Percentiles rank a stretch among this genome's conserved stretches.
Evolutionary conservation across 2,113 vertebrate species (phyloP).

Genomic region (Nematolebias whitei): DNA sequence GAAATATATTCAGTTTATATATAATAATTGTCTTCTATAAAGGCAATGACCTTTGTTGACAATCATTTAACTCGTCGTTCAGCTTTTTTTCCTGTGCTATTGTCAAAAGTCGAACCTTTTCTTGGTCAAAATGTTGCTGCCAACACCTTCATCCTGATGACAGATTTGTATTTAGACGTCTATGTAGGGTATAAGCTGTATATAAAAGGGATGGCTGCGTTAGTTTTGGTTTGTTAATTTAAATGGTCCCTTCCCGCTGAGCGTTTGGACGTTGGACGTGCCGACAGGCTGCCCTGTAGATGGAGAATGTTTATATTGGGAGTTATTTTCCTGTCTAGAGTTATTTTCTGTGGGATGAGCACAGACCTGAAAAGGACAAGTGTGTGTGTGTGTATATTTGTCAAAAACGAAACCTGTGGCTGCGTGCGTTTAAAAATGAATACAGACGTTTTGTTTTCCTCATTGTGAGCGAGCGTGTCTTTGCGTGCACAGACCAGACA

Average conservation of each 20-base stretch:
- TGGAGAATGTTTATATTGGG: constrained; percentile 71
- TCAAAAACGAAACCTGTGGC: constrained; percentile 57
- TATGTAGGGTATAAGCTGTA: constrained; percentile 74
- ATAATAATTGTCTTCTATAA: constrained; percentile 68
- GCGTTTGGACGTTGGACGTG: constrained; percentile 33
- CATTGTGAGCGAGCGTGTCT: constrained; percentile 5
- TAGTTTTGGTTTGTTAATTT: constrained; percentile 74
- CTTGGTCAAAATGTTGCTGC: constrained; percentile 50
- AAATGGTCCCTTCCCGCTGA: constrained; percentile 59
- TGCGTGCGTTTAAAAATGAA: constrained; percentile 30
- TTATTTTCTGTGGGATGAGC: constrained; percentile 64
- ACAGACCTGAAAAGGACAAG: constrained; percentile 42
- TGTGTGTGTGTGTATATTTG: constrained; percentile 68
- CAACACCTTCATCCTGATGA: constrained; percentile 52
- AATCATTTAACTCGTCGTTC: constrained; percentile 72
- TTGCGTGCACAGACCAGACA: constrained; percentile 40
- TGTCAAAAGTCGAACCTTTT: constrained; percentile 29
- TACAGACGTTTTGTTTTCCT: constrained; percentile 49
- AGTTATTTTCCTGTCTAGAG: constrained; percentile 71
- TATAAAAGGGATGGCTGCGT: constrained; percentile 68
- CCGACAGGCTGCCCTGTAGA: constrained; percentile 48
- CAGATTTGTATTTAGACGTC: constrained; percentile 61
- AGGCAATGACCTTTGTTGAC: constrained; percentile 76
- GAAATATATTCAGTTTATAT: constrained; percentile 63
- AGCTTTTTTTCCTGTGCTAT: constrained; percentile 8